Evolutionary conservation across 1,140 invertebrate genomes (phyloP), one percentile per base, ranked within the genome.

Genomic region (Parasteatoda tepidariorum): DNA sequence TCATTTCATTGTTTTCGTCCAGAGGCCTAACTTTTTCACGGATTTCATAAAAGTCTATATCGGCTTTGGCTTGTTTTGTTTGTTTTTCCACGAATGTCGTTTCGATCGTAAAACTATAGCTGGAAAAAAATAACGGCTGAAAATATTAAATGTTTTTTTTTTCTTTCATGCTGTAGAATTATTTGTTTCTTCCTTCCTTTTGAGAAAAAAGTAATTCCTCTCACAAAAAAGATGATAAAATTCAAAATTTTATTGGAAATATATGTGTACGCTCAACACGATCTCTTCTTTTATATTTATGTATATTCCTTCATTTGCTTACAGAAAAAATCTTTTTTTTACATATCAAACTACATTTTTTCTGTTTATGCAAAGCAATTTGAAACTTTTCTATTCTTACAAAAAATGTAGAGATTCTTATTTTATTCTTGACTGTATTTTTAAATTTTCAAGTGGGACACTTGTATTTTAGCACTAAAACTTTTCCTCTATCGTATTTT

Each of bases 11-110:
- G 70, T 74, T 74, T 73, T 71, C 13, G 30, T 34, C 70, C 15
- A 30, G 28, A 28, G 11, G 24, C 70, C 13, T 74, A 54, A 28
- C 70, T 74, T 74, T 74, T 59, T 41, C 54, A 30, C 31, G 54
- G 18, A 57, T 74, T 59, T 59, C 54, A 61, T 74, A 61, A 74
- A 74, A 74, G 28, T 74, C 70, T 22, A 59, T 74, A 74, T 74
- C 26, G 41, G n/a, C n/a, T 24, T 54, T 59, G 22, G 3, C 13
- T 22, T 13, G 26, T 54, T 74, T 59, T 34, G 18, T 22, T 74
- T 22, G 6, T 26, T 31, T 13, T 66, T 31, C n/a, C n/a, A 33
- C 22, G 30, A n/a, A 18, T 59, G 70, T 74, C 70, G 54, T 22
- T 24, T 59, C 31, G 55, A n/a, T 74, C 70, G 31, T 74, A 74